Percentiles rank a stretch among this genome's conserved stretches.
These are phyloP conservation scores for Neocloeon triangulifer DNA, from an alignment of 1,140 invertebrate species.

Conservation along the genomic window DNA sequence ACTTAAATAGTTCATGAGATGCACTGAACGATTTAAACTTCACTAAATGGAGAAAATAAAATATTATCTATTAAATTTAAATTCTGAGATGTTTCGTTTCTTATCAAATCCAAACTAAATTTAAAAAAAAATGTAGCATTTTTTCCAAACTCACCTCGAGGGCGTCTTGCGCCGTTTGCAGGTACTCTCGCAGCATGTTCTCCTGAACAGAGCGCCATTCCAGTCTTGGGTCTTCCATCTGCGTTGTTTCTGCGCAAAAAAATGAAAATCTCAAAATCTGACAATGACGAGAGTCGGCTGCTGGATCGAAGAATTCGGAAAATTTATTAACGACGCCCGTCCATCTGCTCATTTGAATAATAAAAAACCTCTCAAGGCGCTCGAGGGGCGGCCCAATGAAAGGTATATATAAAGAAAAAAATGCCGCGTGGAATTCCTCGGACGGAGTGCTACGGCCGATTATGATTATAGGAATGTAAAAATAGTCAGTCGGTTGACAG, in stretches of 20 bases:
- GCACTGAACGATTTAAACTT: too few species aligned
- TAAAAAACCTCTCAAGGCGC: constrained; percentile 2
- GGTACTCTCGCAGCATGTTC: constrained; percentile 86
- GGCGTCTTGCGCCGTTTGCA: constrained; percentile 83
- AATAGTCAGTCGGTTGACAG: too few species aligned
- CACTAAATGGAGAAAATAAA: too few species aligned
- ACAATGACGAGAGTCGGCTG: neutral
- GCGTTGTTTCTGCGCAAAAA: constrained; percentile 61
- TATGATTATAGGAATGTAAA: too few species aligned
- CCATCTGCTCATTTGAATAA: neutral
- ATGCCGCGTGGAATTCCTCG: too few species aligned
- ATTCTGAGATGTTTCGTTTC: too few species aligned
- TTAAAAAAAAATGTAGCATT: neutral
- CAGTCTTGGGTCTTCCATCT: constrained; percentile 82
- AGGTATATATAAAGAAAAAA: too few species aligned
- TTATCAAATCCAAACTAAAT: too few species aligned
- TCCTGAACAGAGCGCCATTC: constrained; percentile 93
- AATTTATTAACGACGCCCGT: neutral
- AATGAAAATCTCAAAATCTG: constrained; percentile 8
- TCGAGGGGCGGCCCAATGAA: neutral
- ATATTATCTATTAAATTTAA: too few species aligned
- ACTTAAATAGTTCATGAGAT: too few species aligned
- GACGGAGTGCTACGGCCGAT: too few species aligned
- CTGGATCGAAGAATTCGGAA: constrained; percentile 1
- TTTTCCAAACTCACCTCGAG: constrained; percentile 43